Base-by-base conservation (phyloP, 2,888 invertebrate genomes). In the Xanthostigma xanthostigma region DNA sequence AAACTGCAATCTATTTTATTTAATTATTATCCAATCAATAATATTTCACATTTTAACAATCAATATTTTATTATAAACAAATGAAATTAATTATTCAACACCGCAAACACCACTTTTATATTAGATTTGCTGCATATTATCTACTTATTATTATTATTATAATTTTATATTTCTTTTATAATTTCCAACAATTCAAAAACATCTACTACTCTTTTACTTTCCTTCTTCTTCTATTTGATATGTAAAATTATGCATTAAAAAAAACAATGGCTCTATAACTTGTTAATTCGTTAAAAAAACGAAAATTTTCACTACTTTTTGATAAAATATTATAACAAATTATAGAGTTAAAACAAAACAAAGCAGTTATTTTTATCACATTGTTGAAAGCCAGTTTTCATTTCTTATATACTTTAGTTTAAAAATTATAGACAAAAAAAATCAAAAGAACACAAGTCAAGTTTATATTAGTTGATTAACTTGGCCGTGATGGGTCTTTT, bases 401-500 rank as follows among this genome's bases (percentile, higher is more conserved):
- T 27, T 27, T 27, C 6, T 27, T 5, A 27, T 27, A 27, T 27
- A 27, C 27, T 27, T 27, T 5, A 27, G 27, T 27, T 27, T 27
- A 6, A 27, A 27, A 27, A 27, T 27, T 27, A 27, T 27, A 27
- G 27, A 27, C 17, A 17, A 27, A 27, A 27, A 27, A 27, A 27
- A 27, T 6, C 27, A 27, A 27, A 27, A 27, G 27, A 27, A 27
- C 27, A 27, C 27, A 27, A 27, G 27, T 27, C 27, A 27, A 27
- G 27, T 27, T 27, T 27, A 27, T 27, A 27, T 27, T 27, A 27
- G 27, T 27, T 27, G 27, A 27, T 27, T 27, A 27, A 75, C 74
- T 75, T 75, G 75, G 74, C 75, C 64, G 62, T 64, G 76, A 75
- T 75, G 76, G 77, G 76, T 77, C 78, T 78, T 78, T 78, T 78